These are phyloP conservation scores for Drymodes brunneopygia DNA, from an alignment of 2,113 vertebrate genomes.

Conservation along the genomic window DNA sequence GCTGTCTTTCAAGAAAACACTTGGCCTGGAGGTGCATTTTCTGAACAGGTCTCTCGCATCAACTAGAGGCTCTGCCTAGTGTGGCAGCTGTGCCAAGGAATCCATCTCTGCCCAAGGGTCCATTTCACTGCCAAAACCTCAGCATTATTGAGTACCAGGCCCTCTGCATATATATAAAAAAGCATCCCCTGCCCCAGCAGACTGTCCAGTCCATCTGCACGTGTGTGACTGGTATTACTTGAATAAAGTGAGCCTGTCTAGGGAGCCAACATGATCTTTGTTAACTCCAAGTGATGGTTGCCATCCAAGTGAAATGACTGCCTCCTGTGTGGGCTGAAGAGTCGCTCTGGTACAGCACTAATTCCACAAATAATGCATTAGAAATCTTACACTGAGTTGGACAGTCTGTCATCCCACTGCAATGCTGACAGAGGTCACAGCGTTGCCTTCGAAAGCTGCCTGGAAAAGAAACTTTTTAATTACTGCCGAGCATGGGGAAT, in stretches of 20 bases:
- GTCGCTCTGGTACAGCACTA: accelerated
- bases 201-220: not conserved
- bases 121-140: not conserved
- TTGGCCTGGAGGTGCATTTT: not conserved
- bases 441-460: not conserved
- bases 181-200: not conserved
- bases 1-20: not conserved
- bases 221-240: not conserved
- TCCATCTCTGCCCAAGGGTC: not conserved
- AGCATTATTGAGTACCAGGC: not conserved
- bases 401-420: not conserved
- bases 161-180: not conserved
- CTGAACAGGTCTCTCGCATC: not conserved
- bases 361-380: not conserved
- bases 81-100: not conserved
- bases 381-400: not conserved
- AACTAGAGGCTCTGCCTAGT: not conserved
- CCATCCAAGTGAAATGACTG: not conserved
- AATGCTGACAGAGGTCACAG: not conserved
- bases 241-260: not conserved
- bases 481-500: not conserved
- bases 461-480: slow-evolving; percentile 29
- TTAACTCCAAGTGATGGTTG: accelerated
- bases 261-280: not conserved
- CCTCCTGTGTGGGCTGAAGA: accelerated